Evolutionary conservation across 2,888 invertebrate genomes (phyloP).

Genomic region (Hartigia nigra): DNA sequence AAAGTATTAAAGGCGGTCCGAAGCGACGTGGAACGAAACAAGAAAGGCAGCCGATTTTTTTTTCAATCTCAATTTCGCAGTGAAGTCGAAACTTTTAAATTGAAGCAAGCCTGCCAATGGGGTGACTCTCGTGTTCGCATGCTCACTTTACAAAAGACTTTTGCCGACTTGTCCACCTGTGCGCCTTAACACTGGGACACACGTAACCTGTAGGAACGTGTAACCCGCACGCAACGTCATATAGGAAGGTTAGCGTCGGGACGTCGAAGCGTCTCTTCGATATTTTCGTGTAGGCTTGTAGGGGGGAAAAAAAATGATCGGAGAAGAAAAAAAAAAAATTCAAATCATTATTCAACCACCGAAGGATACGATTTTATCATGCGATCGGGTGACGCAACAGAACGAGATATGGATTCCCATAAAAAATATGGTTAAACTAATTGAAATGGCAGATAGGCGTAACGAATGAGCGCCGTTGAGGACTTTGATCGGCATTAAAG

Average conservation of each 20-base stretch:
- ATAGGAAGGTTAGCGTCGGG: not conserved
- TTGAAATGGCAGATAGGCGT: not conserved
- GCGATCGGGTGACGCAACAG: not conserved
- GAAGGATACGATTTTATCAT: not conserved
- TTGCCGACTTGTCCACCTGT: conserved; percentile 60
- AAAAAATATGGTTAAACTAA: not conserved
- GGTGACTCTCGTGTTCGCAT: conserved; percentile 36
- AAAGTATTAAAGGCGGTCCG: not conserved
- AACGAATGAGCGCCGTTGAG: not conserved
- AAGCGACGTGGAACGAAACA: conserved; percentile 25
- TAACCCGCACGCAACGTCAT: not conserved
- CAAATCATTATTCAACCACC: not conserved
- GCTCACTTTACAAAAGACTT: conserved; percentile 59
- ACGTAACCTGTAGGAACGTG: not conserved
- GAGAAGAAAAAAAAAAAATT: not conserved
- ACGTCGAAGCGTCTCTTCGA: not conserved
- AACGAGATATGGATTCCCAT: not conserved
- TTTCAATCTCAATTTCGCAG: conserved; percentile 44
- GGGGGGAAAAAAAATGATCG: no score
- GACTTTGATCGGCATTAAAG: not conserved
- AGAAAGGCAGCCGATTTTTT: conserved; percentile 41
- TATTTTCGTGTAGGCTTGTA: not conserved
- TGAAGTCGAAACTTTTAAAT: conserved; percentile 40
- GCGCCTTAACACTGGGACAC: conserved; percentile 28
- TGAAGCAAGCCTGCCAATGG: conserved; percentile 28